Percentiles rank a stretch among this genome's conserved stretches.
Conservation (phyloP, 2,888 invertebrate species). For the Meteorus cinctellus region DNA sequence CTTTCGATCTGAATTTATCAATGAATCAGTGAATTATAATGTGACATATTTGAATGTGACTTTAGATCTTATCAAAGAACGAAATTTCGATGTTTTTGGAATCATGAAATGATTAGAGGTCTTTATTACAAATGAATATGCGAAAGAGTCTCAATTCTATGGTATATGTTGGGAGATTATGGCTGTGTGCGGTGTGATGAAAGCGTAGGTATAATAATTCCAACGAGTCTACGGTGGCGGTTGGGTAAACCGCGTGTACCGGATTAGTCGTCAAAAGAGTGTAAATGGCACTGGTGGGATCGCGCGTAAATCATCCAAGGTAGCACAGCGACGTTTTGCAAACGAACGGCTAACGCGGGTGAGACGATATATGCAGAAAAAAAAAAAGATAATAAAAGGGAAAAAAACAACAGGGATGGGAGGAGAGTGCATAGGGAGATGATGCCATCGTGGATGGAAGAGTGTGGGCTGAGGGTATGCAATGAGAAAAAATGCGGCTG, state of each 20-base stretch:
- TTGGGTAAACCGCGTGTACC: conserved; percentile 53
- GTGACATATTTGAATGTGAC: no score
- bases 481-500: conserved; percentile 46
- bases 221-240: not conserved
- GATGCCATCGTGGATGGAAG: not conserved
- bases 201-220: conserved; percentile 1
- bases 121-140: no score
- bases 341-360: conserved; percentile 17
- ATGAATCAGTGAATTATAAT: no score
- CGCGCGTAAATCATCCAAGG: conserved; percentile 61
- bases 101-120: no score
- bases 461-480: conserved; percentile 17
- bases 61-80: no score
- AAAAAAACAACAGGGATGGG: not conserved
- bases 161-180: not conserved
- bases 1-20: no score
- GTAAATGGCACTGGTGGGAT: conserved; percentile 63
- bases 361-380: conserved; percentile 25
- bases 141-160: no score
- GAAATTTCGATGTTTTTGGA: no score
- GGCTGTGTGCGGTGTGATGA: not conserved
- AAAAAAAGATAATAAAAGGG: conserved; percentile 40
- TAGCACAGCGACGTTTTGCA: conserved; percentile 28
- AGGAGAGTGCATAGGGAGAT: conserved; percentile 3
- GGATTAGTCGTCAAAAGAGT: conserved; percentile 61